Evolutionary conservation across 1,140 invertebrate genomes (phyloP), one percentile per base, ranked within the genome.

Genomic region (Camponotus pennsylvanicus): DNA sequence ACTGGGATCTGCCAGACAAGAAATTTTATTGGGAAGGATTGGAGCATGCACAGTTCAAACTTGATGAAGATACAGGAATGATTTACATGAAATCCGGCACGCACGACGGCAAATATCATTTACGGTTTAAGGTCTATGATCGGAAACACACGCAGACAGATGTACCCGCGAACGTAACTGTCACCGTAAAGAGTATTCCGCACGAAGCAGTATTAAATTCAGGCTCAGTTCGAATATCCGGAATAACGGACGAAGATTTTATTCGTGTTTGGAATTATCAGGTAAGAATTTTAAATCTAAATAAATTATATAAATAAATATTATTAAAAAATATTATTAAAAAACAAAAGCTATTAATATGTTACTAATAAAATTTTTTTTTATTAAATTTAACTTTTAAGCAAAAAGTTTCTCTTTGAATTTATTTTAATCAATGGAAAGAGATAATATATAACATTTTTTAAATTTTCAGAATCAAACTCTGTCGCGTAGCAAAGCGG

Each of bases 1-100:
- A 99, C 93, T 99, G 98, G 99, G 99, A 99, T 96, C 94, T 99
- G 86, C 98, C 98, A 0, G 99, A 99, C 93, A 99, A 99, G 93
- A 98, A 98, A 92, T 99, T 99, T 95, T 98, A 98, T 91, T 99
- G 98, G 98, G 98, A 98, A 92, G 96, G 96, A 64, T 95, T 96
- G 69, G 98, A 98, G 92, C 97, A 98, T 95, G 97, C 97, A 4
- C 96, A 97, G 88, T 99, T 99, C 93, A 98, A 97, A 76, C 94
- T 99, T 7, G 97, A 99, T 93, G 97, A 98, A 92, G 98, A 98
- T 92, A 98, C 98, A 0, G 99, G 99, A 4, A 98, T 98, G 97
- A 98, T 99, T 84, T 98, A 97, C 63, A 99, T 99, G 98, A 97
- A 97, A 91, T 98, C 98, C 85, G 98, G 98, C 37, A 98, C 98